These are phyloP conservation scores for Elachura formosa DNA, from an alignment of 2,113 vertebrate genomes.

Conservation along the genomic window DNA sequence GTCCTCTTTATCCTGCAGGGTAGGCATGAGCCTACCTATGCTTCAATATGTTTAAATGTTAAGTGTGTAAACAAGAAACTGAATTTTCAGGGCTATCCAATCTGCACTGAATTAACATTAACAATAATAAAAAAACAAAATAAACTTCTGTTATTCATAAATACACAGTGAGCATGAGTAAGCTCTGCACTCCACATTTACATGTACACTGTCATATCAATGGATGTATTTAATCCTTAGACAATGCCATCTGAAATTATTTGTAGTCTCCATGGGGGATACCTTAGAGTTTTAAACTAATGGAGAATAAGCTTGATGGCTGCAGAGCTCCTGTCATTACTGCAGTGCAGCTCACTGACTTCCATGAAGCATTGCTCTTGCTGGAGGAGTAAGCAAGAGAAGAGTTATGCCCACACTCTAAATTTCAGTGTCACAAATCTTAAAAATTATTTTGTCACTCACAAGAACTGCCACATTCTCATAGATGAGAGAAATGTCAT, in stretches of 20 bases:
- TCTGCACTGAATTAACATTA: background rate
- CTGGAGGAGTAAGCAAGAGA: background rate
- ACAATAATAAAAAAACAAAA: background rate
- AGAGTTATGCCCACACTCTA: conserved; percentile 11
- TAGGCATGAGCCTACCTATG: background rate
- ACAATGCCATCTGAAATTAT: background rate
- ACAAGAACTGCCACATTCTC: background rate
- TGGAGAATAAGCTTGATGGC: conserved; percentile 28
- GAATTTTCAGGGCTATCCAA: background rate
- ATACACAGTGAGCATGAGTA: background rate
- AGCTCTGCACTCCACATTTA: background rate
- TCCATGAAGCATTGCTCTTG: background rate
- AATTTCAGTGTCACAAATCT: conserved; percentile 17
- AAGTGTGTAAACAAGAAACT: background rate
- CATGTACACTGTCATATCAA: background rate
- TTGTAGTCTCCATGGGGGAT: conserved; percentile 22
- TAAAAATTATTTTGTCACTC: background rate
- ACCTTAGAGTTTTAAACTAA: conserved; percentile 22
- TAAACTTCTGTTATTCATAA: background rate
- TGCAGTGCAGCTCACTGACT: background rate
- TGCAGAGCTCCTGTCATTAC: conserved; percentile 13
- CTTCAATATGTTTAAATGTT: background rate
- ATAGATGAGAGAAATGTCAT: conserved; percentile 8
- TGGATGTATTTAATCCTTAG: conserved; percentile 15
- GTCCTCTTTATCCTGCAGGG: background rate